A percentile compares a stretch with the other conserved stretches of the same genome.
Evolutionary conservation across 1,140 invertebrate genomes (phyloP).

Genomic region (Anastrepha ludens): DNA sequence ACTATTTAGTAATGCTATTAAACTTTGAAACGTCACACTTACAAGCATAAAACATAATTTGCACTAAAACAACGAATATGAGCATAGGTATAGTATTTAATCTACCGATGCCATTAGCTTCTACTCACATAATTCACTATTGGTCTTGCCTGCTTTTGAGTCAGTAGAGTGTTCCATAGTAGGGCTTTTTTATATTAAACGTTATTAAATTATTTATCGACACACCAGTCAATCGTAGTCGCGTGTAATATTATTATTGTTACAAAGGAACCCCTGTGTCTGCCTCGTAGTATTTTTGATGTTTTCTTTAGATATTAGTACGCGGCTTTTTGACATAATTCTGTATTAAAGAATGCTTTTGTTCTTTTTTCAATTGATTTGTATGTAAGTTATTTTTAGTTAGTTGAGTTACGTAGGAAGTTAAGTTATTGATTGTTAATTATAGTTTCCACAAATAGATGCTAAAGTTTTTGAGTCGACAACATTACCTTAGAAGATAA

Average conservation of each 20-base stretch:
- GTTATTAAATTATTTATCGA: not conserved
- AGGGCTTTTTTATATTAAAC: too few species aligned
- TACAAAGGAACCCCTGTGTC: not conserved
- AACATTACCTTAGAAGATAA: too few species aligned
- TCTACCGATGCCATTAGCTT: not conserved
- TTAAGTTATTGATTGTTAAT: too few species aligned
- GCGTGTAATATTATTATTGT: not conserved
- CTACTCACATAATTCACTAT: too few species aligned
- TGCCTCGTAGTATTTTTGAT: not conserved
- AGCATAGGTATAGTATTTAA: not conserved
- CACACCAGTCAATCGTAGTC: not conserved
- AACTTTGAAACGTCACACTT: not conserved
- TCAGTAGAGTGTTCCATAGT: too few species aligned
- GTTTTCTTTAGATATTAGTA: not conserved
- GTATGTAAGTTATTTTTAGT: not conserved
- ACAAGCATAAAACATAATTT: not conserved
- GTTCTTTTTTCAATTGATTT: not conserved
- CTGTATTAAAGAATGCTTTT: not conserved
- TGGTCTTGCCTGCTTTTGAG: too few species aligned
- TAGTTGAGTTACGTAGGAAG: not conserved
- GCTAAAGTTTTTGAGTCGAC: too few species aligned
- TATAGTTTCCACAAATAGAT: too few species aligned
- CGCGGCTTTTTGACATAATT: not conserved
- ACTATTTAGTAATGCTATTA: not conserved
- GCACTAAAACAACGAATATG: not conserved